Conservation (phyloP, 2,888 invertebrate species). For the Phyto melanocephala region DNA sequence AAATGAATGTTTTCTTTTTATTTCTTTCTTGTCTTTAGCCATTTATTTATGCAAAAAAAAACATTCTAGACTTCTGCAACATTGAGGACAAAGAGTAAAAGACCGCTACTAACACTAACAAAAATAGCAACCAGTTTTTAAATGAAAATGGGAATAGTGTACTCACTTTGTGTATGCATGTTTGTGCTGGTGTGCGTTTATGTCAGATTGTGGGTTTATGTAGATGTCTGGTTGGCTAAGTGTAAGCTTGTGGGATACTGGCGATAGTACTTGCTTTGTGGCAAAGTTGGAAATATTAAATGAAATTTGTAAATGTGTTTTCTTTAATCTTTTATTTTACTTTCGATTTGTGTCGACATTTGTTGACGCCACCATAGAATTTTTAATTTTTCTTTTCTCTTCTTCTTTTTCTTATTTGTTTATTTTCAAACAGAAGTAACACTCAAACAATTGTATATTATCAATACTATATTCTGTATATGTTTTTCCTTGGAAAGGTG, state of each 20-base stretch:
- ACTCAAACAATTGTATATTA: no score
- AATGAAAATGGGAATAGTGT: background rate
- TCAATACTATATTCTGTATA: no score
- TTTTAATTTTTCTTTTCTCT: background rate
- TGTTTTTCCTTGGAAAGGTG: no score
- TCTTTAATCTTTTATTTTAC: background rate
- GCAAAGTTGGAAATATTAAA: background rate
- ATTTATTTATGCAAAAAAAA: background rate
- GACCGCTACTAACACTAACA: background rate
- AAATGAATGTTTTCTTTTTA: background rate
- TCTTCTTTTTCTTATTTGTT: no score
- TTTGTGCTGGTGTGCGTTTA: background rate
- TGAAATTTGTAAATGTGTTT: background rate
- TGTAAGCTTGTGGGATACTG: background rate
- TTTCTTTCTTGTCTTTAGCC: background rate
- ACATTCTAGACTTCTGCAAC: background rate
- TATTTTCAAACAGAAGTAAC: no score
- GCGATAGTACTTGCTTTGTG: background rate
- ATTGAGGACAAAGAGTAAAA: background rate
- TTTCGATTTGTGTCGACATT: conserved; percentile 16
- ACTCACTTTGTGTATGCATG: background rate
- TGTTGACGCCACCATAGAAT: conserved; percentile 20
- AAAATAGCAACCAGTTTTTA: background rate
- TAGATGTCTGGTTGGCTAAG: background rate
- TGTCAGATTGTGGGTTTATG: background rate